phyloP scores from a whole-genome alignment of 2,888 invertebrate species.

The Theristus sp. region DNA sequence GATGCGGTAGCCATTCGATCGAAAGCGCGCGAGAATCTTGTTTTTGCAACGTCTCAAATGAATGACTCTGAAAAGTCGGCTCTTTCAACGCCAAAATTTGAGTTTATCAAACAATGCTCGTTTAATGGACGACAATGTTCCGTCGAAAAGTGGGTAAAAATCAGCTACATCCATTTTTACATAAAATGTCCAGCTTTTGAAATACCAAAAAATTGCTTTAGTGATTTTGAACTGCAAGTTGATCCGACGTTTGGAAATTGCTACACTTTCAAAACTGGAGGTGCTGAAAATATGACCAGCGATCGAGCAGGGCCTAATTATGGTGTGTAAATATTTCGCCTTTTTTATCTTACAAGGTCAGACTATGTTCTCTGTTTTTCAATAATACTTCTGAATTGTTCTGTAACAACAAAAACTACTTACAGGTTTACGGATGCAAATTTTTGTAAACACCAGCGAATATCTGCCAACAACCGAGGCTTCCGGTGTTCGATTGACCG shows the following conservation, averaged over 20 bases:
- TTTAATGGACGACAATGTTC: slow-evolving; percentile 25
- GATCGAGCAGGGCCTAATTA: slow-evolving; percentile 25
- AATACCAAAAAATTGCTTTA: too few species aligned
- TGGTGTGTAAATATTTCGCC: slow-evolving; percentile 11
- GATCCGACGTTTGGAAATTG: slow-evolving; percentile 28
- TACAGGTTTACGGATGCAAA: slow-evolving; percentile 21
- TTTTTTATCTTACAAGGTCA: too few species aligned
- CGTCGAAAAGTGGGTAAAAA: slow-evolving; percentile 18
- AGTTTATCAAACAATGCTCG: slow-evolving; percentile 24
- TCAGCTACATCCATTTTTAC: too few species aligned
- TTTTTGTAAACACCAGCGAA: slow-evolving; percentile 24
- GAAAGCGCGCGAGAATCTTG: slow-evolving; percentile 24
- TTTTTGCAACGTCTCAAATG: slow-evolving; percentile 23
- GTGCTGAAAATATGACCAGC: slow-evolving; percentile 15
- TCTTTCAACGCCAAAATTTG: slow-evolving; percentile 12
- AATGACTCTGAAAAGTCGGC: slow-evolving; percentile 10
- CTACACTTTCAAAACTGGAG: slow-evolving; percentile 22
- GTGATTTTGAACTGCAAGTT: slow-evolving; percentile 21
- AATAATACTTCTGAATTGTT: too few species aligned
- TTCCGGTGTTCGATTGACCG: slow-evolving; percentile 22
- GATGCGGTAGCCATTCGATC: slow-evolving; percentile 24
- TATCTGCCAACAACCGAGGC: slow-evolving; percentile 26
- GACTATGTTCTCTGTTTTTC: too few species aligned
- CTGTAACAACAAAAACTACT: too few species aligned
- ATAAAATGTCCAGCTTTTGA: too few species aligned